phyloP scores from a whole-genome alignment of 2,113 vertebrate genomes.

The Dascyllus trimaculatus region DNA sequence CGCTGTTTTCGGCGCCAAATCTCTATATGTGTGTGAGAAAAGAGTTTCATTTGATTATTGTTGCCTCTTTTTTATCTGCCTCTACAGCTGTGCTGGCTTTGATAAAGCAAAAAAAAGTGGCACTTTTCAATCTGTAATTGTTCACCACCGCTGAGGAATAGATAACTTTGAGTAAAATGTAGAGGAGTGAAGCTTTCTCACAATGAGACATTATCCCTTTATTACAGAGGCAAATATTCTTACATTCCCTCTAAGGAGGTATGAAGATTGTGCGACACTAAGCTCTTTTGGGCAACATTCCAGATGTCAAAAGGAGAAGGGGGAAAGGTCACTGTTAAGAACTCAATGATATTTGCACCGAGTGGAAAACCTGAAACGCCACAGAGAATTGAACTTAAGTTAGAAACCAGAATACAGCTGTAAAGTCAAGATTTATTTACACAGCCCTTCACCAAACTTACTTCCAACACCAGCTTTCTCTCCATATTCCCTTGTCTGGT shows the following conservation, averaged over 20 bases:
- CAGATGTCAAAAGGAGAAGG: constrained; percentile 45
- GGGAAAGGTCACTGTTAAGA: constrained; percentile 14
- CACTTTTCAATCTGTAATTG: constrained; percentile 55
- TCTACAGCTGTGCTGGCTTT: constrained; percentile 71
- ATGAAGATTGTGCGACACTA: constrained; percentile 20
- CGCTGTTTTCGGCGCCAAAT: constrained; percentile 22
- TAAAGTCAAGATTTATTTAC: constrained; percentile 56
- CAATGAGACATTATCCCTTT: constrained; percentile 46
- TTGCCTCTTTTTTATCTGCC: constrained; percentile 60
- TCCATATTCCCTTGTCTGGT: constrained; percentile 33
- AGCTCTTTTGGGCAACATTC: constrained; percentile 25
- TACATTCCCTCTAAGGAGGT: constrained; percentile 18
- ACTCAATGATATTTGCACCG: constrained; percentile 16
- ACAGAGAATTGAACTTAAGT: constrained; percentile 16
- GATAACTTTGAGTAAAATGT: constrained; percentile 51
- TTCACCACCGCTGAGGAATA: constrained; percentile 50
- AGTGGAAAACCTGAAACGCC: constrained; percentile 49
- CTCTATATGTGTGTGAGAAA: constrained; percentile 10
- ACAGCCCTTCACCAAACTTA: constrained; percentile 17
- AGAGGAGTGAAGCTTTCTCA: constrained; percentile 43
- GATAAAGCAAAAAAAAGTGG: constrained; percentile 47
- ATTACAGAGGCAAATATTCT: constrained; percentile 9
- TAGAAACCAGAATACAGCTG: constrained; percentile 39
- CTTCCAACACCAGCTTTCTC: constrained; percentile 17
- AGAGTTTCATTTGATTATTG: constrained; percentile 60